These are phyloP conservation scores for Lordiphosa collinella DNA, from an alignment of 1,140 invertebrate species.

Conservation along the genomic window DNA sequence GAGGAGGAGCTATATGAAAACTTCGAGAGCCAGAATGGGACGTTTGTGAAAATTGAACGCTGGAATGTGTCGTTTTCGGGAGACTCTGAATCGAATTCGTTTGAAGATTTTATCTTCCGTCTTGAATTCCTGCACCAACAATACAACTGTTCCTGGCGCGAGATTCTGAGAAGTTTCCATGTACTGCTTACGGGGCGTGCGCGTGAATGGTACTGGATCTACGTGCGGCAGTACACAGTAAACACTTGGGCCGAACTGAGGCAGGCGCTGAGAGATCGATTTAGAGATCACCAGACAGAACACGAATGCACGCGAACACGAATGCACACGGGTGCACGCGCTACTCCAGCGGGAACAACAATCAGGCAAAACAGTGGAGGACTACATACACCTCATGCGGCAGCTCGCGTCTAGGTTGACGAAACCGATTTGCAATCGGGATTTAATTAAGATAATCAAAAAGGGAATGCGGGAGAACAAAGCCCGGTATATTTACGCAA, in stretches of 20 bases:
- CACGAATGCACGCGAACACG: too few relatives aligned
- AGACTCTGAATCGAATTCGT: too few relatives aligned
- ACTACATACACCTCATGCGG: not conserved
- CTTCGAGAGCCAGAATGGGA: too few relatives aligned
- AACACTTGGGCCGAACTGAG: not conserved
- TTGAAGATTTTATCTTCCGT: not conserved
- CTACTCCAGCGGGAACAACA: too few relatives aligned
- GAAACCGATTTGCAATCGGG: not conserved
- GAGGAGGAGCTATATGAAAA: too few relatives aligned
- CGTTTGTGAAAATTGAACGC: too few relatives aligned
- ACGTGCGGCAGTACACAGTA: not conserved
- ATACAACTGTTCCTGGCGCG: not conserved
- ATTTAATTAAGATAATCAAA: not conserved
- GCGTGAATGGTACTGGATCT: not conserved
- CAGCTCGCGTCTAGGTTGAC: not conserved
- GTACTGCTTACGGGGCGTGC: not conserved
- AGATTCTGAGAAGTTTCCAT: not conserved
- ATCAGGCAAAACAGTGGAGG: not conserved
- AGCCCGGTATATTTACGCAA: not conserved
- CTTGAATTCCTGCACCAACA: not conserved
- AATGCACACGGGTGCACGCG: too few relatives aligned
- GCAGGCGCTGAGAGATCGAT: not conserved
- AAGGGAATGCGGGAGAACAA: not conserved
- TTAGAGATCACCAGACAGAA: too few relatives aligned
- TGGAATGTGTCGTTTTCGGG: too few relatives aligned